These are phyloP conservation scores for Maconellicoccus hirsutus DNA, from an alignment of 1,140 invertebrate species.

Conservation along the genomic window DNA sequence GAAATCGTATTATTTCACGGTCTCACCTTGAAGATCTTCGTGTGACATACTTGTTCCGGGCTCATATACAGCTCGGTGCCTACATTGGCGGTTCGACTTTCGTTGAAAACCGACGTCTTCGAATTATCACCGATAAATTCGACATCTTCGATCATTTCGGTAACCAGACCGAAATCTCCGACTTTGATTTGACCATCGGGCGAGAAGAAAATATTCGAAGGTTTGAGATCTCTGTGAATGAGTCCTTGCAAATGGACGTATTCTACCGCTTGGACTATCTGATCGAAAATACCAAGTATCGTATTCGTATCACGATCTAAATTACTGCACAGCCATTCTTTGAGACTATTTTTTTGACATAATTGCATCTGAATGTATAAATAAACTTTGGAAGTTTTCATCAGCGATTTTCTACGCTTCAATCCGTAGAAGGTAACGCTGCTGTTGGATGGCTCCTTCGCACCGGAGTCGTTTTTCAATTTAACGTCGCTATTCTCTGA, in stretches of 20 bases:
- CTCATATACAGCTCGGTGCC: conserved; percentile 96
- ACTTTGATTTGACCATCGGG: conserved; percentile 82
- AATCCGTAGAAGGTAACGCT: not conserved
- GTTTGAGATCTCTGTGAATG: conserved; percentile 92
- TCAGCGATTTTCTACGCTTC: not conserved
- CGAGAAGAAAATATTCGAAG: conserved; percentile 93
- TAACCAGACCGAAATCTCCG: conserved; percentile 93
- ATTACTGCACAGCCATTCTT: conserved; percentile 69
- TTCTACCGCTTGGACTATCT: conserved; percentile 87
- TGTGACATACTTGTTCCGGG: conserved; percentile 66
- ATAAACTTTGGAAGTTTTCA: conserved; percentile 30
- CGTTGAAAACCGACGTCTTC: conserved; percentile 30
- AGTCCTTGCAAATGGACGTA: conserved; percentile 85
- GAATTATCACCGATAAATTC: conserved; percentile 26
- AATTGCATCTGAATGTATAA: conserved; percentile 97
- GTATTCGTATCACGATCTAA: conserved; percentile 38
- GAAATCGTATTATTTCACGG: too few relatives aligned
- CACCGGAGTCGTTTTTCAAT: not conserved
- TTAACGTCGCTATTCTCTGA: not conserved
- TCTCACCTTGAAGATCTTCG: not conserved
- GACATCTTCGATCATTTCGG: conserved; percentile 45
- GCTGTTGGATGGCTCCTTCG: not conserved
- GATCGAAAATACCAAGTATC: conserved; percentile 70
- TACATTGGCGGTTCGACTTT: conserved; percentile 52
- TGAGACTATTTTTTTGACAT: conserved; percentile 74